Evolutionary conservation across 2,888 invertebrate genomes (phyloP).

Genomic region (Plemyria rubiginata): DNA sequence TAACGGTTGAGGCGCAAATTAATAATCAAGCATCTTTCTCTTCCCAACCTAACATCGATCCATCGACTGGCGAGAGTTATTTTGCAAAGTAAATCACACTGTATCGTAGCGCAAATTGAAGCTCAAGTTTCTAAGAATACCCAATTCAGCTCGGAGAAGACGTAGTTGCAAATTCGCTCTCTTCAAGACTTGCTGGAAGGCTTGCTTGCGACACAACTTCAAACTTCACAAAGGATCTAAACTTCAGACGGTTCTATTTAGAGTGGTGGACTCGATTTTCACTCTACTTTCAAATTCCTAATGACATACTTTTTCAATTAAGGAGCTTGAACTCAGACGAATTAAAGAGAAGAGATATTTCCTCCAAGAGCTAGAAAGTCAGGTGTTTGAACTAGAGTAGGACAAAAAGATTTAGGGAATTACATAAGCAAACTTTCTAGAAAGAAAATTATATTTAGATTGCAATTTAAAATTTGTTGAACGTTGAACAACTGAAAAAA

Average conservation of each 20-base stretch:
- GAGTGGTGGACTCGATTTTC: neutral
- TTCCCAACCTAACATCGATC: neutral
- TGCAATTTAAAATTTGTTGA: no score
- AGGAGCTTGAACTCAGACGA: no score
- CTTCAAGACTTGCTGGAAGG: constrained; percentile 11
- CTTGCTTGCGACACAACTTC: constrained; percentile 14
- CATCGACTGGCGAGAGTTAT: neutral
- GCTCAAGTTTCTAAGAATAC: constrained; percentile 7
- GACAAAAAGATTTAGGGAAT: no score
- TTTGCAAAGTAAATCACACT: neutral
- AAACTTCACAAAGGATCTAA: constrained; percentile 15
- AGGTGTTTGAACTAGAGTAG: no score
- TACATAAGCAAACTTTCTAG: no score
- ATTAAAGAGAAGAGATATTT: no score
- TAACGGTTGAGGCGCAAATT: no score
- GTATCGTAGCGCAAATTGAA: constrained; percentile 8
- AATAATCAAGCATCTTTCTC: no score
- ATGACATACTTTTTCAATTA: neutral
- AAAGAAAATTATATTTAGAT: no score
- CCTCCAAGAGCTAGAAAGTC: no score
- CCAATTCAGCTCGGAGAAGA: constrained; percentile 10
- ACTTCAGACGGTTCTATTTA: neutral
- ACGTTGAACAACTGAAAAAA: no score
- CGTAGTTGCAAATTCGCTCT: constrained; percentile 15
- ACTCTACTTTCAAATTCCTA: neutral